Conservation (phyloP, 2,888 invertebrate genomes). For the Sinodicranocentrus sp. region DNA sequence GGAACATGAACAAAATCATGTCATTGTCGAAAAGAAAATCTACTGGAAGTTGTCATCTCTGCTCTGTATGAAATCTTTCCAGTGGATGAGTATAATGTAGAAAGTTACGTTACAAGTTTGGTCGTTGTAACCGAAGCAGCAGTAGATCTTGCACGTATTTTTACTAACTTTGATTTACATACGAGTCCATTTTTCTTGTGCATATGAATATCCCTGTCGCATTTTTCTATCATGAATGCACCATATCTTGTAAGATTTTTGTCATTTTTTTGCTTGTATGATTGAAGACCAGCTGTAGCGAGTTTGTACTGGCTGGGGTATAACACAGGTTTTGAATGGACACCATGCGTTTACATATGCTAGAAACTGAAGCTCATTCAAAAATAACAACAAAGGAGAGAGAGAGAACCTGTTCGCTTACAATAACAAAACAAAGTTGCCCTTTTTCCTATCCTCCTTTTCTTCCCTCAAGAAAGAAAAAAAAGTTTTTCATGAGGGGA, state of each 20-base stretch:
- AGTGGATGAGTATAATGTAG: constrained; percentile 1
- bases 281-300: too few relatives aligned
- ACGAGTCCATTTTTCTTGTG: constrained; percentile 6
- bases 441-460: neutral
- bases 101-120: constrained; percentile 14
- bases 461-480: neutral
- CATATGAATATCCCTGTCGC: constrained; percentile 9
- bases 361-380: neutral
- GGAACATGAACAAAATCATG: neutral
- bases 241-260: too few relatives aligned
- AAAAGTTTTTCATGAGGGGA: constrained; percentile 25
- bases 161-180: constrained; percentile 44
- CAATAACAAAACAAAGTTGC: constrained; percentile 23
- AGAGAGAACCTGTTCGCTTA: constrained; percentile 9
- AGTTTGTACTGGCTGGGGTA: too few relatives aligned
- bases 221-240: neutral
- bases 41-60: too few relatives aligned
- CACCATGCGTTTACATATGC: neutral
- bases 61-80: too few relatives aligned
- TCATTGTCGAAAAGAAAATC: too few relatives aligned
- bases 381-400: constrained; percentile 4
- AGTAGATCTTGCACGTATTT: constrained; percentile 36
- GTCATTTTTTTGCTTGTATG: too few relatives aligned
- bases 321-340: too few relatives aligned
- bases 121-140: constrained; percentile 31